Conservation (phyloP, 2,888 invertebrate genomes). For the Spialia ferax region DNA sequence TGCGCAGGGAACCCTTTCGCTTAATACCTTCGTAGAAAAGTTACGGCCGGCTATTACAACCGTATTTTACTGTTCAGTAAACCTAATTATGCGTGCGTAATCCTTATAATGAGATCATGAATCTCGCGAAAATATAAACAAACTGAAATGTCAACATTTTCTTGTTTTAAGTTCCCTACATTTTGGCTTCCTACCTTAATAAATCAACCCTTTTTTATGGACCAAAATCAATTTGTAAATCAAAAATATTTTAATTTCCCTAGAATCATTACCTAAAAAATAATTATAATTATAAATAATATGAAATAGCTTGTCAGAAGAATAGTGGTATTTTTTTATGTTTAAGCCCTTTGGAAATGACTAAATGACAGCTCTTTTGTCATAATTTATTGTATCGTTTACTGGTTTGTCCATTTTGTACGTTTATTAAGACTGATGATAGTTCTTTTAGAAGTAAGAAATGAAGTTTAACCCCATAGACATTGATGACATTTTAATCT, state of each 20-base stretch:
- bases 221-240: background rate
- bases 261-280: too few relatives aligned
- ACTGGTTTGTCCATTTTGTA: too few relatives aligned
- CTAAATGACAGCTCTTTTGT: too few relatives aligned
- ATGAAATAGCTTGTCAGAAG: too few relatives aligned
- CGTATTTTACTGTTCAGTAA: conserved; percentile 15
- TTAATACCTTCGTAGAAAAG: conserved; percentile 4
- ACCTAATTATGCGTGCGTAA: conserved; percentile 29
- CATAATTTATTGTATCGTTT: too few relatives aligned
- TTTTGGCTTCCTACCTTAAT: conserved; percentile 10
- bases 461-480: too few relatives aligned
- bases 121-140: conserved; percentile 30
- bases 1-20: background rate
- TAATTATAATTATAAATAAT: too few relatives aligned
- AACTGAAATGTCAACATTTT: conserved; percentile 14
- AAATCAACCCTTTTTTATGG: background rate
- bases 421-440: too few relatives aligned
- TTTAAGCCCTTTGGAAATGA: too few relatives aligned
- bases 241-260: background rate
- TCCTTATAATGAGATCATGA: conserved; percentile 30
- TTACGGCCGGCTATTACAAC: conserved; percentile 5
- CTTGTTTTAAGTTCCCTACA: background rate
- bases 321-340: too few relatives aligned
- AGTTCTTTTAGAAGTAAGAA: too few relatives aligned
- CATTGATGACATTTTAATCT: too few relatives aligned